These are phyloP conservation scores for Trichogramma dendrolimi DNA, from an alignment of 2,888 invertebrate species.

Conservation along the genomic window DNA sequence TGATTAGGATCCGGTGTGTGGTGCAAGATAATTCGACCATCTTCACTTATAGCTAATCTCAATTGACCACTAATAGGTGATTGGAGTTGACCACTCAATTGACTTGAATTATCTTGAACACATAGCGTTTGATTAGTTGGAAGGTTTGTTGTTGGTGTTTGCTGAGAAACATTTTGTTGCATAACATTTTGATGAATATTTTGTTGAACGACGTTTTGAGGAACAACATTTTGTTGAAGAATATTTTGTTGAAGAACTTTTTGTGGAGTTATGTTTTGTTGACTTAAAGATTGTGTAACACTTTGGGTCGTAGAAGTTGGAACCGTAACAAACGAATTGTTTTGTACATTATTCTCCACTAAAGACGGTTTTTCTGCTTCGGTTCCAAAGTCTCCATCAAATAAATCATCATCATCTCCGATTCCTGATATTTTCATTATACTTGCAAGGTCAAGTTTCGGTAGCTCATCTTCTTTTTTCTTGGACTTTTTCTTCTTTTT, in stretches of 20 bases:
- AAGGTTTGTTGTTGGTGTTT: slow-evolving; percentile 36
- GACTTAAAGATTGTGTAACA: slow-evolving; percentile 6
- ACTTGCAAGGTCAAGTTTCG: slow-evolving; percentile 66
- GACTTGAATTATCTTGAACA: slow-evolving; percentile 38
- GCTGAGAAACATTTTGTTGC: slow-evolving; percentile 8
- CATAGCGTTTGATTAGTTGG: slow-evolving; percentile 21
- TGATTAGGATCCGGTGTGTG: slow-evolving; percentile 58
- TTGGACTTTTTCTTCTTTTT: slow-evolving; percentile 59
- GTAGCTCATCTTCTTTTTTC: slow-evolving; percentile 53
- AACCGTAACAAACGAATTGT: slow-evolving; percentile 19
- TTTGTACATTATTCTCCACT: slow-evolving; percentile 38
- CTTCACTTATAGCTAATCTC: slow-evolving; percentile 65
- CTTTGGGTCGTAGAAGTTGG: slow-evolving; percentile 18
- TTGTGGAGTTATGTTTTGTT: background rate
- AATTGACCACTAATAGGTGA: slow-evolving; percentile 57
- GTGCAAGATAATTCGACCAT: slow-evolving; percentile 64
- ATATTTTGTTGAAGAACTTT: slow-evolving; percentile 28
- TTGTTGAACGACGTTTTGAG: slow-evolving; percentile 23
- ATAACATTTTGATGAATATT: background rate
- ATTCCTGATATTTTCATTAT: slow-evolving; percentile 72
- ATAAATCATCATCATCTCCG: slow-evolving; percentile 65
- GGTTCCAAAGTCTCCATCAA: slow-evolving; percentile 45
- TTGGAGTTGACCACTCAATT: slow-evolving; percentile 57
- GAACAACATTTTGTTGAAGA: slow-evolving; percentile 30
- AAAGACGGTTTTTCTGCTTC: slow-evolving; percentile 39